Conservation (phyloP, 2,113 vertebrate genomes). For the Falco punctatus region DNA sequence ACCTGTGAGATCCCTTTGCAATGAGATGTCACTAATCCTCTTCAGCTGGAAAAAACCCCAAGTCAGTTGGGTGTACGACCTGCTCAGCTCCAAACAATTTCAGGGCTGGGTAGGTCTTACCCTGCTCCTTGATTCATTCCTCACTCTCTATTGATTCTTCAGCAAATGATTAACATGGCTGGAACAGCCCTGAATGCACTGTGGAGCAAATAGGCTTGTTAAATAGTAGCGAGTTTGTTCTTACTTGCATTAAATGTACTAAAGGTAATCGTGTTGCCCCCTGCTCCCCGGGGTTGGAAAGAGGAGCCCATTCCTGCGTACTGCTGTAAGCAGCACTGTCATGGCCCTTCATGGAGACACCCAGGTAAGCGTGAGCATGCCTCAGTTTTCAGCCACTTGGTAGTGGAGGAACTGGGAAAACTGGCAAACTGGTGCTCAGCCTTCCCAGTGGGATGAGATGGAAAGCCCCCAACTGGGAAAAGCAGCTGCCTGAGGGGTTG, state of each 20-base stretch:
- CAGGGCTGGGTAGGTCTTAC: background rate
- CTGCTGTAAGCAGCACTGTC: background rate
- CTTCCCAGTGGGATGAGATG: background rate
- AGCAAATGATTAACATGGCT: background rate
- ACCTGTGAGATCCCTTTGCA: background rate
- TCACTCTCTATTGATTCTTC: background rate
- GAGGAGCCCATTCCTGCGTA: background rate
- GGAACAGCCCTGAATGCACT: background rate
- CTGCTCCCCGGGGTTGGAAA: background rate
- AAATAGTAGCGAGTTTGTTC: background rate
- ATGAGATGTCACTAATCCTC: background rate
- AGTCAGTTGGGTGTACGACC: background rate
- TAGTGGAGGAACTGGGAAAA: background rate
- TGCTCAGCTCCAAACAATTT: background rate
- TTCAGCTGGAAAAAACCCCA: background rate
- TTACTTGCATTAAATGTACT: background rate
- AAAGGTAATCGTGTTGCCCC: background rate
- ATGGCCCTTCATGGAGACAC: background rate
- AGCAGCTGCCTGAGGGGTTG: fast-evolving
- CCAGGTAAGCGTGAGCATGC: fast-evolving
- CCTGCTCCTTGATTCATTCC: background rate
- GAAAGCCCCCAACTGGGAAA: background rate
- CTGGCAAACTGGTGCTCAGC: background rate
- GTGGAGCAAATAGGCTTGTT: background rate
- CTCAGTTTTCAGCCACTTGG: background rate